Base-by-base conservation (phyloP, 2,888 invertebrate species). In the Eledone cirrhosa region DNA sequence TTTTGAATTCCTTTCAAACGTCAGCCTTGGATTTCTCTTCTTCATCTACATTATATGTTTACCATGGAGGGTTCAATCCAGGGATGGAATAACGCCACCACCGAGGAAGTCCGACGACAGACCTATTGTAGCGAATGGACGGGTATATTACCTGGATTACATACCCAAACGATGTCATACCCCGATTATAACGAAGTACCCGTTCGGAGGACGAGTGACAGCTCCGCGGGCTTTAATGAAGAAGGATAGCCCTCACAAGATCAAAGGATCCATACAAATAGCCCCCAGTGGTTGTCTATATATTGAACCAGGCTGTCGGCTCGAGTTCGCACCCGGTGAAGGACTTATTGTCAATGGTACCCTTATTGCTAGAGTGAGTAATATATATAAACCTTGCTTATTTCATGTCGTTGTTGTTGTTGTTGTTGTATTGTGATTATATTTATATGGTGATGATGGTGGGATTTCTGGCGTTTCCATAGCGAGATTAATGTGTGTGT, bases 311-410 rank as follows among this genome's bases (percentile, higher is more conserved):
- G 99, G 98, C 41, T 97, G 97, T 0, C 95, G 94, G 87, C 92
- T 99, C 78, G 93, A 94, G 85, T 97, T 99, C 91, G 95, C 95
- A 8, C 96, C 98, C 3, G 96, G 97, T 92, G 94, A 96, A 86
- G 98, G 98, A 82, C 94, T 99, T 88, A 97, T 96, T 47, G 95
- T 99, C 74, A 94, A 95, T 87, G 99, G 99, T 85, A 94, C 95
- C 84, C 92, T 99, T 48, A 93, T 94, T 80, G 98, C 98, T 79
- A 93, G 95, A 93, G 98, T 98, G 93, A 94, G 88, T 94, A 59
- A 24, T 24, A 11, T 41, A n/a, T n/a, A n/a, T n/a, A n/a, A n/a
- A n/a, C n/a, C n/a, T n/a, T n/a, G n/a, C n/a, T n/a, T n/a, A n/a
- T n/a, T n/a, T 41, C 41, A 8, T 41, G 41, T 41, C 11, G 11